These are phyloP conservation scores for Physocephala rufipes DNA, from an alignment of 2,888 invertebrate species.

Conservation along the genomic window DNA sequence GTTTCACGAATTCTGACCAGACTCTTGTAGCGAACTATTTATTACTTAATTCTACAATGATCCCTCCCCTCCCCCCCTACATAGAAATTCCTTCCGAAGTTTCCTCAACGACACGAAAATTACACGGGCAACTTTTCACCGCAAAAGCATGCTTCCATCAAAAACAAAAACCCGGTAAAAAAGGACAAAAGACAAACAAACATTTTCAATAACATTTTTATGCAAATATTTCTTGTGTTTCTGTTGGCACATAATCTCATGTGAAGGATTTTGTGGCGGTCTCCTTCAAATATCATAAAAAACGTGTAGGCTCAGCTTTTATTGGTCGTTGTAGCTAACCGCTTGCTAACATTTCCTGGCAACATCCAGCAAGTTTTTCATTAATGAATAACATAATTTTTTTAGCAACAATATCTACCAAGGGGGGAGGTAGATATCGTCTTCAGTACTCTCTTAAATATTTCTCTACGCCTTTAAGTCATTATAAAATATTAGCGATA, in stretches of 20 bases:
- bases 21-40: too few relatives aligned
- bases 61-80: too few relatives aligned
- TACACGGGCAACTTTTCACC: slow-evolving; percentile 4
- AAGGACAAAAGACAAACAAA: too few relatives aligned
- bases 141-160: slow-evolving; percentile 14
- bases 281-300: too few relatives aligned
- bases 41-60: too few relatives aligned
- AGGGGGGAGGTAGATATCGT: not conserved
- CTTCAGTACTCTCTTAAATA: too few relatives aligned
- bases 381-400: slow-evolving; percentile 34
- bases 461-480: not conserved
- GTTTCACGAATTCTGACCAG: too few relatives aligned
- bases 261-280: too few relatives aligned
- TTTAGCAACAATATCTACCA: not conserved
- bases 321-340: not conserved
- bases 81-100: too few relatives aligned
- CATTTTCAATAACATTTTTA: not conserved
- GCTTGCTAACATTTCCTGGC: slow-evolving; percentile 4
- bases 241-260: not conserved
- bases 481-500: not conserved
- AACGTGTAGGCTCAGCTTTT: too few relatives aligned
- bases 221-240: not conserved
- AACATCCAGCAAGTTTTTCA: slow-evolving; percentile 9
- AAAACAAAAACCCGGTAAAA: slow-evolving; percentile 13
- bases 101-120: not conserved